These are phyloP conservation scores for Trematomus bernacchii DNA, from an alignment of 2,797 vertebrate species.

Conservation along the genomic window DNA sequence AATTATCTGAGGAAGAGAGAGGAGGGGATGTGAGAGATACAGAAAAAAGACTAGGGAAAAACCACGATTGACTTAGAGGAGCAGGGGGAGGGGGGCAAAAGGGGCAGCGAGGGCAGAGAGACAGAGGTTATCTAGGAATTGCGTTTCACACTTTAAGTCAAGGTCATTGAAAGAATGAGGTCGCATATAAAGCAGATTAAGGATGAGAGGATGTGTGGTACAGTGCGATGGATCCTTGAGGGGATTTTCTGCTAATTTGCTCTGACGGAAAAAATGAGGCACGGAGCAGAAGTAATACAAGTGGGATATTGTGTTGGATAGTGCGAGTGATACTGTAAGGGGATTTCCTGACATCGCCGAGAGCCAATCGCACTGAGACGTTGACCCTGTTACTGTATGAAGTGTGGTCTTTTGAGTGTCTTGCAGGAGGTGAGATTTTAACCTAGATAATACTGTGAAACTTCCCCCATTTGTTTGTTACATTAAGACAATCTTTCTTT, in stretches of 20 bases:
- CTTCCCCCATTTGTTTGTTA: no score
- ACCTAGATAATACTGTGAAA: no score
- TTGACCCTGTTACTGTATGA: conserved; percentile 23
- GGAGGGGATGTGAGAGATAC: conserved; percentile 43
- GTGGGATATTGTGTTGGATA: conserved; percentile 41
- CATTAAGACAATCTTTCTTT: no score
- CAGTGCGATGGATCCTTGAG: conserved; percentile 17
- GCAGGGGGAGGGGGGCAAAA: conserved; percentile 14
- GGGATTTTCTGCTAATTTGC: conserved; percentile 52
- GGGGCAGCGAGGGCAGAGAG: conserved; percentile 29
- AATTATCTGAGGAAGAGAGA: conserved; percentile 59
- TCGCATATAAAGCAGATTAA: conserved; percentile 43
- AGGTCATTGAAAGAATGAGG: conserved; percentile 48
- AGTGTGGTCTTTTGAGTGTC: conserved; percentile 29
- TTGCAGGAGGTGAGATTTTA: background rate
- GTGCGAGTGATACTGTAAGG: conserved; percentile 26
- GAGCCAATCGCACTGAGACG: conserved; percentile 3
- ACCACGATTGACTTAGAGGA: background rate
- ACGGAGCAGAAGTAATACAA: conserved; percentile 50
- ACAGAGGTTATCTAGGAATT: conserved; percentile 28
- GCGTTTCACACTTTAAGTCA: conserved; percentile 53
- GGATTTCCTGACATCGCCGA: conserved; percentile 59
- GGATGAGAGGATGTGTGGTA: conserved; percentile 30
- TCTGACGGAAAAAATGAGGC: conserved; percentile 30
- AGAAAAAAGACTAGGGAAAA: conserved; percentile 24